A percentile compares a stretch with the other conserved stretches of the same genome.
These are phyloP conservation scores for Hofmannophila pseudospretella DNA, from an alignment of 2,888 invertebrate species.

Conservation along the genomic window DNA sequence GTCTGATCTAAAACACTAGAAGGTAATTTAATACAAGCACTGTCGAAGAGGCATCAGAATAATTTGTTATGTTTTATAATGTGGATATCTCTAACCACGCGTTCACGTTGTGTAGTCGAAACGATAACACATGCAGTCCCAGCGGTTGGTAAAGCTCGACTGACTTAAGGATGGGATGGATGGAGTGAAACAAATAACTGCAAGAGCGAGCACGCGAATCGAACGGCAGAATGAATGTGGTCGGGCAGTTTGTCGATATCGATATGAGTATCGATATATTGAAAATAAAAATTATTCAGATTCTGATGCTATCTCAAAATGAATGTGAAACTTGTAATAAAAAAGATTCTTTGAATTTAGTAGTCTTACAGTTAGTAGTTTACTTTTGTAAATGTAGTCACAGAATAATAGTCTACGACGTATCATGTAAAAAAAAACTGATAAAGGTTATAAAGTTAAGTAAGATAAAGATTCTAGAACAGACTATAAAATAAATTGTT, in stretches of 20 bases:
- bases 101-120: slow-evolving; percentile 24
- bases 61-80: slow-evolving; percentile 21
- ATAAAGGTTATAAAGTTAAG: too few species aligned
- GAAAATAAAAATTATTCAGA: too few species aligned
- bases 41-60: slow-evolving; percentile 15
- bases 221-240: slow-evolving; percentile 4
- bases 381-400: too few species aligned
- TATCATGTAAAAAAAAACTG: too few species aligned
- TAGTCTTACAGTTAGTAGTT: too few species aligned
- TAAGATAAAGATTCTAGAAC: too few species aligned
- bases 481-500: too few species aligned
- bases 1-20: not conserved
- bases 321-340: too few species aligned
- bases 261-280: not conserved
- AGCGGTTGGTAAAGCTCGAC: slow-evolving; percentile 37
- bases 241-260: slow-evolving; percentile 6
- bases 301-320: too few species aligned
- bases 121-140: slow-evolving; percentile 18
- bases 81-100: slow-evolving; percentile 44
- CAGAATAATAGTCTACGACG: too few species aligned
- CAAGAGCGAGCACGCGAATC: slow-evolving; percentile 40
- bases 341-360: too few species aligned
- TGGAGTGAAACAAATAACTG: slow-evolving; percentile 19
- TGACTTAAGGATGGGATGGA: slow-evolving; percentile 28
- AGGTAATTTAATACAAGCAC: not conserved